phyloP scores from a whole-genome alignment of 2,797 vertebrate genomes.

The Euphonia xanthogaster region DNA sequence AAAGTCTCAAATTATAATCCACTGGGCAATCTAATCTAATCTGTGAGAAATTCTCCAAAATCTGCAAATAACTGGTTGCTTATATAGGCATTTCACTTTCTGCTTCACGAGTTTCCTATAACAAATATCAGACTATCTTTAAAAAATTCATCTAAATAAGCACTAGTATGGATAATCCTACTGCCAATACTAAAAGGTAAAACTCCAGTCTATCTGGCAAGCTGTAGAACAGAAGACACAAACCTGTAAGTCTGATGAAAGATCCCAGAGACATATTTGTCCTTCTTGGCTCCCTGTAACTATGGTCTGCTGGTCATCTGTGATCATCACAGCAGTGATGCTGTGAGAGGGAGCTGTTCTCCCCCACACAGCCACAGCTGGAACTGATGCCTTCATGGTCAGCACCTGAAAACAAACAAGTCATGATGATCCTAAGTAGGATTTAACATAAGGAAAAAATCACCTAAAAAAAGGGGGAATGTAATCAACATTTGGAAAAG shows the following conservation, averaged over 20 bases:
- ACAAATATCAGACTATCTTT: neutral
- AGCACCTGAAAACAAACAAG: conserved; percentile 29
- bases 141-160: neutral
- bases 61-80: neutral
- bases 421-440: neutral
- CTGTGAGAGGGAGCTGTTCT: conserved; percentile 76
- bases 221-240: neutral
- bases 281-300: conserved; percentile 82
- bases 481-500: neutral
- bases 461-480: rapidly evolving
- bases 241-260: conserved; percentile 78
- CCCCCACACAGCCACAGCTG: conserved; percentile 76
- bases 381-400: conserved; percentile 61
- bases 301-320: conserved; percentile 79
- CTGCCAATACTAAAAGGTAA: neutral
- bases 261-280: conserved; percentile 81
- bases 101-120: neutral
- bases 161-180: neutral
- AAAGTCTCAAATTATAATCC: neutral
- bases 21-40: neutral
- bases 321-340: conserved; percentile 79
- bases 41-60: neutral
- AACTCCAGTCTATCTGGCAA: neutral
- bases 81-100: neutral
- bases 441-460: neutral